phyloP scores from a whole-genome alignment of 1,140 invertebrate genomes.

The Pygmarrhopalites habei region DNA sequence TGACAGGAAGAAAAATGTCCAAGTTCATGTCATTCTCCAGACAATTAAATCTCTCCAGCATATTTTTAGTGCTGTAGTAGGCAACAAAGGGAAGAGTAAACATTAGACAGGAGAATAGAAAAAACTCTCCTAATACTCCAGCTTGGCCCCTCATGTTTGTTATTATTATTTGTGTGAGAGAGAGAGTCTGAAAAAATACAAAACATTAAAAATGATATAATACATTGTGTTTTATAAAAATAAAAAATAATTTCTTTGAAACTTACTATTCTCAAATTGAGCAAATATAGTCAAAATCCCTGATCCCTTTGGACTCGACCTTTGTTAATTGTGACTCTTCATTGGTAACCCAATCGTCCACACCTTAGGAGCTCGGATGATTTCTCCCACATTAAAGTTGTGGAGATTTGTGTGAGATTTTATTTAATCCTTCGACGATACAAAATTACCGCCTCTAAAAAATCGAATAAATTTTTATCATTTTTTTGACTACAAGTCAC shows the following conservation, averaged over 20 bases:
- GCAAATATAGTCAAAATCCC: not conserved
- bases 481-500: too few species aligned
- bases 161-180: not conserved
- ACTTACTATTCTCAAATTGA: not conserved
- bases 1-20: not conserved
- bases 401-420: too few species aligned
- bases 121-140: not conserved
- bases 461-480: too few species aligned
- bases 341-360: too few species aligned
- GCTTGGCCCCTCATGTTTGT: not conserved
- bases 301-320: not conserved
- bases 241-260: not conserved
- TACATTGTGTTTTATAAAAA: not conserved
- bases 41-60: not conserved
- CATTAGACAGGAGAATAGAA: not conserved
- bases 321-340: not conserved
- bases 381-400: too few species aligned
- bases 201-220: not conserved
- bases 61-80: not conserved
- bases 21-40: not conserved
- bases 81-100: conserved; percentile 1
- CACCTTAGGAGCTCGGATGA: too few species aligned
- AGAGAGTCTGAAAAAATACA: not conserved
- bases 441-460: too few species aligned
- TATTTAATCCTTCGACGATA: too few species aligned